These are phyloP conservation scores for Sus scrofa DNA, from an alignment of 2,113 vertebrate genomes.

Conservation along the genomic window DNA sequence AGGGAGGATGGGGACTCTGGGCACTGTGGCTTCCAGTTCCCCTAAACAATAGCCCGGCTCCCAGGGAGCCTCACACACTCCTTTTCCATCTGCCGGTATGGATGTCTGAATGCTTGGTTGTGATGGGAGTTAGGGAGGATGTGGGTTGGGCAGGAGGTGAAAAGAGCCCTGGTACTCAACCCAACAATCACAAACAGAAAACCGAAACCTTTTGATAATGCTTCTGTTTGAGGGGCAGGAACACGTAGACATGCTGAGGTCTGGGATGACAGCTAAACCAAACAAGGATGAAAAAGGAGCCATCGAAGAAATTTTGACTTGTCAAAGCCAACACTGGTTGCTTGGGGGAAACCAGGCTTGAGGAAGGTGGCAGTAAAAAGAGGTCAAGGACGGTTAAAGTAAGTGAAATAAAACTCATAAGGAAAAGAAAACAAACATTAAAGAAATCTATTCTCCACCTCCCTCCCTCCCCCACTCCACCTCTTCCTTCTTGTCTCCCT, in stretches of 20 bases:
- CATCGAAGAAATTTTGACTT: background rate
- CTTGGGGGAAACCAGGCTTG: background rate
- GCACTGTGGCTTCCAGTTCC: slow-evolving; percentile 76
- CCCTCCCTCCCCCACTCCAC: background rate
- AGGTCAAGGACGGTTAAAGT: background rate
- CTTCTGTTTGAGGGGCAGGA: background rate
- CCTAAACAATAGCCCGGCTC: slow-evolving; percentile 83
- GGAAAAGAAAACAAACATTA: background rate
- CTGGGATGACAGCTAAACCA: background rate
- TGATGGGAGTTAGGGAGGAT: background rate
- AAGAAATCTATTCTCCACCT: too few relatives aligned
- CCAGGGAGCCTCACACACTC: background rate
- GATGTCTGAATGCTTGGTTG: background rate
- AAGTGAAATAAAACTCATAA: background rate
- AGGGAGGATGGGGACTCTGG: slow-evolving; percentile 84
- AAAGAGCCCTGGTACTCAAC: background rate
- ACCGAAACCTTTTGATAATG: background rate
- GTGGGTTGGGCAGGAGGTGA: background rate
- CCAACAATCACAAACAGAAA: slow-evolving; percentile 32
- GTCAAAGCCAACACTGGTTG: background rate
- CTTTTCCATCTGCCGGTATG: slow-evolving; percentile 17
- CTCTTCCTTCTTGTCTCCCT: background rate
- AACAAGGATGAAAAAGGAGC: background rate
- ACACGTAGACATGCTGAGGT: background rate
- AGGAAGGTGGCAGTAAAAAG: background rate